phyloP scores from a whole-genome alignment of 2,797 vertebrate genomes.

The Sparus aurata region DNA sequence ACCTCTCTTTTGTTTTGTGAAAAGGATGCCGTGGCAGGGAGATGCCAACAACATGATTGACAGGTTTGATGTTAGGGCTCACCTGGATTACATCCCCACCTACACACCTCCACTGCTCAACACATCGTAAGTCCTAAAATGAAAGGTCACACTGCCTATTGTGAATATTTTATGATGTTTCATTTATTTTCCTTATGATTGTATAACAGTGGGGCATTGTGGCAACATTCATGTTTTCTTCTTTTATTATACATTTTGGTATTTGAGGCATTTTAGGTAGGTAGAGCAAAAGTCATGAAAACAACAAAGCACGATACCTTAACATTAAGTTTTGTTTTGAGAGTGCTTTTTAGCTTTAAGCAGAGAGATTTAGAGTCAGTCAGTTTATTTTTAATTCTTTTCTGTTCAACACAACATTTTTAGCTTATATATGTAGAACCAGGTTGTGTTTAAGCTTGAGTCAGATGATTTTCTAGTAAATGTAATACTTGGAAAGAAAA shows the following conservation, averaged over 20 bases:
- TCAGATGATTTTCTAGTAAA: background rate
- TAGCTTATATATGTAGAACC: background rate
- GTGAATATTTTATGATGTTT: background rate
- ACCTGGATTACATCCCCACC: constrained; percentile 95
- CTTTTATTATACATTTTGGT: background rate
- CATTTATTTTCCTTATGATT: background rate
- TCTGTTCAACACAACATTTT: too few species aligned
- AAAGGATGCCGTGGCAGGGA: constrained; percentile 98
- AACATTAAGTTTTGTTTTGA: background rate
- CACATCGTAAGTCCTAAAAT: constrained; percentile 88
- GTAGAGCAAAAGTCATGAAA: background rate
- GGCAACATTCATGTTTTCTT: background rate
- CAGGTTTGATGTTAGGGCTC: constrained; percentile 95
- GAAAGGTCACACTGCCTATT: background rate
- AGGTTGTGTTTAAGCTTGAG: too few species aligned
- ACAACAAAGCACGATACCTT: background rate
- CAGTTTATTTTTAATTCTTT: too few species aligned
- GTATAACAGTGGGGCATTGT: background rate
- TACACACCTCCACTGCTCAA: constrained; percentile 92
- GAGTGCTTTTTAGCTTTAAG: background rate
- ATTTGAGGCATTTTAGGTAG: background rate
- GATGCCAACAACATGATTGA: constrained; percentile 98
- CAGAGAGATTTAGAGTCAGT: background rate
- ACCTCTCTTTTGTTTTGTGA: constrained; percentile 14
- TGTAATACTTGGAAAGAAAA: background rate